Percentiles rank a stretch among this genome's conserved stretches.
These are phyloP conservation scores for Adelosebastes latens DNA, from an alignment of 2,797 vertebrate species.

Conservation along the genomic window DNA sequence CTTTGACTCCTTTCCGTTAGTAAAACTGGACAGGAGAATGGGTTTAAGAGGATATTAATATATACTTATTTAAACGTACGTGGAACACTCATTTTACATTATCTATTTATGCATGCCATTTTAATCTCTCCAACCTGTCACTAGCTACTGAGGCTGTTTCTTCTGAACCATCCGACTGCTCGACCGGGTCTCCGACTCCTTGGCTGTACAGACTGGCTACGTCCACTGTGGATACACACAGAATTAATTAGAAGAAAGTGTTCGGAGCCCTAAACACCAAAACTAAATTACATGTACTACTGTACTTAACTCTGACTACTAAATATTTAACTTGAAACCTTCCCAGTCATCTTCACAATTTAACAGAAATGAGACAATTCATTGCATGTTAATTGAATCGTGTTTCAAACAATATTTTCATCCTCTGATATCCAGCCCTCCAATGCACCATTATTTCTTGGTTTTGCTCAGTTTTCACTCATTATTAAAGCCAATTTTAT, in stretches of 20 bases:
- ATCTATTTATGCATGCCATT: not conserved
- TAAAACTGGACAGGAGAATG: constrained; percentile 36
- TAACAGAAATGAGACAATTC: not conserved
- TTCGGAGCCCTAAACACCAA: not conserved
- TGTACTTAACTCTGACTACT: not conserved
- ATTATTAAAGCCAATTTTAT: not conserved
- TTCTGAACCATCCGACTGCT: constrained; percentile 2
- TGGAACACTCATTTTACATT: not conserved
- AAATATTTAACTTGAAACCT: not conserved
- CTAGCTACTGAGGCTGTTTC: constrained; percentile 26
- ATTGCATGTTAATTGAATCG: not conserved
- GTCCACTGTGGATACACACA: constrained; percentile 72
- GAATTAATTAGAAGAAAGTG: not conserved
- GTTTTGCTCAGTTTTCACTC: not conserved
- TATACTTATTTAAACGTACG: not conserved
- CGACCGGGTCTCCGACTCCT: constrained; percentile 63
- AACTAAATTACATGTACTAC: not conserved
- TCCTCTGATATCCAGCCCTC: not conserved
- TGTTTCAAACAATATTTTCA: not conserved
- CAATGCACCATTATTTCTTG: not conserved
- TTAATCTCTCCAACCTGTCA: constrained; percentile 71
- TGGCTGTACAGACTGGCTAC: constrained; percentile 80
- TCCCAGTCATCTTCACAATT: not conserved
- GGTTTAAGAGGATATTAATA: not conserved
- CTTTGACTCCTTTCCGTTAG: constrained; percentile 55